phyloP scores from a whole-genome alignment of 2,797 vertebrate genomes.

The Threskiornis aethiopicus region DNA sequence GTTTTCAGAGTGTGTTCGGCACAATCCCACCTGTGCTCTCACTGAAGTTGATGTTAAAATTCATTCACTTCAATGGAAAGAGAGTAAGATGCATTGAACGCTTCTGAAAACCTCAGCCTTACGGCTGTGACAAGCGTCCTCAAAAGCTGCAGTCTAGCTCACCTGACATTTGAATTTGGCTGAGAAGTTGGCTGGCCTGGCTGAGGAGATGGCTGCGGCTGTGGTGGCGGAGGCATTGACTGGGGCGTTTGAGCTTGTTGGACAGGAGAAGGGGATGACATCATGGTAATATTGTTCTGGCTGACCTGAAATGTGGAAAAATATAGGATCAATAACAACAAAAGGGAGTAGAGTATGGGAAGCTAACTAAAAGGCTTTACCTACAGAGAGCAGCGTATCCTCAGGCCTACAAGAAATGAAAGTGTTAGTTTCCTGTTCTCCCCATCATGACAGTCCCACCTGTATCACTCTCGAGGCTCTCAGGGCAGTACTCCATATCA shows the following conservation, averaged over 20 bases:
- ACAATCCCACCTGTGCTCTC: background rate
- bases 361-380: slow-evolving; percentile 17
- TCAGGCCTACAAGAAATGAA: slow-evolving; percentile 23
- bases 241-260: slow-evolving; percentile 89
- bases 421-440: background rate
- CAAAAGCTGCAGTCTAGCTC: background rate
- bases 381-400: background rate
- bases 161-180: slow-evolving; percentile 90
- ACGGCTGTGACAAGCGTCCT: background rate
- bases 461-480: background rate
- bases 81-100: background rate
- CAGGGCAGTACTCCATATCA: background rate
- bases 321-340: background rate
- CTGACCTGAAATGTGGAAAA: slow-evolving; percentile 75
- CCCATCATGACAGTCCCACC: background rate
- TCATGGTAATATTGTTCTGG: slow-evolving; percentile 82
- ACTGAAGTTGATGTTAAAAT: background rate
- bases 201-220: slow-evolving; percentile 90
- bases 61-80: background rate
- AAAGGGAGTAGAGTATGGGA: background rate
- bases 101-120: background rate
- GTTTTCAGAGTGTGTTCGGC: background rate
- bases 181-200: slow-evolving; percentile 87
- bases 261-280: slow-evolving; percentile 92
- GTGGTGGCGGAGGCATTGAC: slow-evolving; percentile 91